These are phyloP conservation scores for Acanthopagrus latus DNA, from an alignment of 2,797 vertebrate genomes.

Conservation along the genomic window DNA sequence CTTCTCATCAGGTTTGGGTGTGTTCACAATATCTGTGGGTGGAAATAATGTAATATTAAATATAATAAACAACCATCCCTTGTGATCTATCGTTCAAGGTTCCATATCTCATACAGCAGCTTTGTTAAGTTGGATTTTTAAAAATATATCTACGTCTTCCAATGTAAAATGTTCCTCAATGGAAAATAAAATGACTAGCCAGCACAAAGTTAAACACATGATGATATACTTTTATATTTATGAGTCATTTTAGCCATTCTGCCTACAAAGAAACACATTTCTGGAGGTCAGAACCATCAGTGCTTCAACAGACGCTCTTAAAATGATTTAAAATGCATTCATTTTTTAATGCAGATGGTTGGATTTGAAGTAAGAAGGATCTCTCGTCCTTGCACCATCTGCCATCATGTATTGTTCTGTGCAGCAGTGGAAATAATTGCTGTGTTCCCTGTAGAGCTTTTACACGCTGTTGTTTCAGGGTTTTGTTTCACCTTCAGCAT, in stretches of 20 bases:
- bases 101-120: neutral
- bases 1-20: slow-evolving; percentile 94
- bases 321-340: slow-evolving; percentile 15
- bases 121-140: neutral
- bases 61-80: neutral
- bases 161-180: neutral
- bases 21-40: slow-evolving; percentile 92
- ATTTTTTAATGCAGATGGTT: slow-evolving; percentile 11
- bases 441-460: neutral
- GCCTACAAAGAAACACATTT: neutral
- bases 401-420: neutral
- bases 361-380: neutral
- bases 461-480: neutral
- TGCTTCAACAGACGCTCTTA: slow-evolving; percentile 26
- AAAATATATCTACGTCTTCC: no score
- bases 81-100: neutral
- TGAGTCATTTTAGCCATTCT: slow-evolving; percentile 4
- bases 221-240: neutral
- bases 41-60: neutral
- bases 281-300: neutral
- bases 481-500: slow-evolving; percentile 89
- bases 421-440: neutral
- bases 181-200: neutral
- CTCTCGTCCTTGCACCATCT: slow-evolving; percentile 29
- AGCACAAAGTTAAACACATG: neutral